Percentiles rank a stretch among this genome's conserved stretches.
These are phyloP conservation scores for Girardia tigrina DNA, from an alignment of 2,888 invertebrate genomes.

Conservation along the genomic window DNA sequence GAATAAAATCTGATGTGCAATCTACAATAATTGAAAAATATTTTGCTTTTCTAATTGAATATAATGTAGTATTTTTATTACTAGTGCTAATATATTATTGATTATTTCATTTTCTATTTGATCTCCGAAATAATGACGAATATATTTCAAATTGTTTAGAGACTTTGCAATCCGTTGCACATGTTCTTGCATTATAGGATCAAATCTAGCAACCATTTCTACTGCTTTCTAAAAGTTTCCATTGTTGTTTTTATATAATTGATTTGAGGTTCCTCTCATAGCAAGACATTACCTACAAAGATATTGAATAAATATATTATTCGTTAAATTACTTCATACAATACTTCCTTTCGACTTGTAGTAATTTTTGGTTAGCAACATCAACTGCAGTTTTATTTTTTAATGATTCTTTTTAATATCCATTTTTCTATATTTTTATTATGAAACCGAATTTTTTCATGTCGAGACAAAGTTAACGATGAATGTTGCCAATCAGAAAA, in stretches of 20 bases:
- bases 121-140: slow-evolving; percentile 1
- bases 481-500: too few relatives aligned
- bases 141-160: slow-evolving; percentile 4
- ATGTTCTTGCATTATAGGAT: slow-evolving; percentile 9
- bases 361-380: too few relatives aligned
- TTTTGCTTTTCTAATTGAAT: slow-evolving; percentile 18
- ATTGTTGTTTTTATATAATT: not conserved
- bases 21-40: slow-evolving; percentile 9
- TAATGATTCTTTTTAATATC: too few relatives aligned
- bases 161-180: slow-evolving; percentile 13
- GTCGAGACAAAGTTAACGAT: too few relatives aligned
- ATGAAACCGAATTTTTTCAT: too few relatives aligned
- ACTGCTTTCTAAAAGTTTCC: slow-evolving; percentile 14
- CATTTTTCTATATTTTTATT: too few relatives aligned
- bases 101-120: slow-evolving; percentile 10
- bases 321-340: slow-evolving; percentile 15
- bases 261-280: slow-evolving; percentile 10
- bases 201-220: slow-evolving; percentile 23
- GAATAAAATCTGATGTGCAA: slow-evolving; percentile 16
- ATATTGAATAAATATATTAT: slow-evolving; percentile 10
- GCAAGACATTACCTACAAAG: slow-evolving; percentile 11
- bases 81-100: slow-evolving; percentile 6
- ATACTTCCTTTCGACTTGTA: not conserved
- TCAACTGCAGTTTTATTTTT: too few relatives aligned
- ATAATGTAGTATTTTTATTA: slow-evolving; percentile 1